Base-by-base conservation (phyloP, 2,797 vertebrate genomes). In the Enteromius fasciolatus region DNA sequence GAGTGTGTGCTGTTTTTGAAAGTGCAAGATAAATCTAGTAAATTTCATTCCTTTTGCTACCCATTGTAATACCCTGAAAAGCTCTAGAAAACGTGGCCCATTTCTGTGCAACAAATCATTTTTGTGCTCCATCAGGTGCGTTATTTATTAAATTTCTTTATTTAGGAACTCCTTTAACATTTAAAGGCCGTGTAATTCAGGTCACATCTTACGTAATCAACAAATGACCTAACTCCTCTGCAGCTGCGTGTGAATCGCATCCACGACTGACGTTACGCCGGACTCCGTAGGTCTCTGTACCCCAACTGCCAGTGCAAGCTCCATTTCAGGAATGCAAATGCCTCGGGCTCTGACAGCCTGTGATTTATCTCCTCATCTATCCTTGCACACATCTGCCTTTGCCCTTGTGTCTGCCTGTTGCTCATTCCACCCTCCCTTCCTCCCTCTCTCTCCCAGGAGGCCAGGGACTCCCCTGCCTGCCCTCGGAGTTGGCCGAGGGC, bases 331-430 rank as follows among this genome's bases (percentile, higher is more conserved):
- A 94, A 95, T 95, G 94, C 91, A 94, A 93, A 94, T 95, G 93
- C 92, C 92, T 90, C 90, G 86, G 86, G 90, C 90, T 91, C 91
- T 92, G 85, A 94, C 93, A 92, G 91, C 88, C 88, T 33, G 90
- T 94, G 94, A 95, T 95, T 95, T 94, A 94, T 95, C 93, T 93
- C 88, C 91, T 93, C 92, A 94, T 94, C 93, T 94, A 94, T 95
- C 93, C 93, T 93, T 92, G 91, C 93, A 93, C 93, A 92, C 93
- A 95, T 94, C 93, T 95, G 92, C 92, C 92, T 91, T 90, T 93
- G 93, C 93, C 93, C 94, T 93, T 93, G 92, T 93, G 91, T 93
- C 91, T 93, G 93, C 93, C 92, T 95, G 94, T 94, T 94, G 93
- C 92, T 94, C 90, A 91, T 92, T 93, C 90, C 91, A 76, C 77